phyloP scores from a whole-genome alignment of 2,113 vertebrate genomes.

The Oostethus manadensis region DNA sequence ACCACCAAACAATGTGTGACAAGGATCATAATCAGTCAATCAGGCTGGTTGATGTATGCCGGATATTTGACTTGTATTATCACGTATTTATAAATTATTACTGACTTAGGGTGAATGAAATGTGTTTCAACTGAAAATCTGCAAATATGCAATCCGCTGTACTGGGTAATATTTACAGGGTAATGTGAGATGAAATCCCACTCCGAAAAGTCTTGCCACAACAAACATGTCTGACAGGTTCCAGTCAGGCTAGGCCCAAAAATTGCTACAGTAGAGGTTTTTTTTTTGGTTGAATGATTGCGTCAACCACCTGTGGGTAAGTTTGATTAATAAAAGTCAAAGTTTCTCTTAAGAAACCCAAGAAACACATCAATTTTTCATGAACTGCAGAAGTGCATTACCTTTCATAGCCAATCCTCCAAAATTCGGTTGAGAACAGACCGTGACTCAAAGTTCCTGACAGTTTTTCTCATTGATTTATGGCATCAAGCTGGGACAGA shows the following conservation, averaged over 20 bases:
- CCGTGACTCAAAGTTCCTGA: constrained; percentile 28
- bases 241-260: neutral
- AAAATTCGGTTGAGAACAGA: neutral
- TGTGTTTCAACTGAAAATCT: no score
- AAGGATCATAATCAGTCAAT: no score
- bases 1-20: no score
- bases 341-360: neutral
- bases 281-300: neutral
- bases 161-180: no score
- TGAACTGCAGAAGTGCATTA: neutral
- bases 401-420: neutral
- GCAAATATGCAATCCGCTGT: no score
- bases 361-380: neutral
- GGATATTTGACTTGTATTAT: no score
- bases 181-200: no score
- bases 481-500: constrained; percentile 53
- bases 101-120: no score
- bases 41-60: no score
- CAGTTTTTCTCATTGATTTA: constrained; percentile 58
- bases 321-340: neutral
- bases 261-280: neutral
- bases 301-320: neutral
- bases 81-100: no score
- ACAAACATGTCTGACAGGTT: neutral
- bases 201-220: no score